These are phyloP conservation scores for Gambusia holbrooki DNA, from an alignment of 2,113 vertebrate species.

Conservation along the genomic window DNA sequence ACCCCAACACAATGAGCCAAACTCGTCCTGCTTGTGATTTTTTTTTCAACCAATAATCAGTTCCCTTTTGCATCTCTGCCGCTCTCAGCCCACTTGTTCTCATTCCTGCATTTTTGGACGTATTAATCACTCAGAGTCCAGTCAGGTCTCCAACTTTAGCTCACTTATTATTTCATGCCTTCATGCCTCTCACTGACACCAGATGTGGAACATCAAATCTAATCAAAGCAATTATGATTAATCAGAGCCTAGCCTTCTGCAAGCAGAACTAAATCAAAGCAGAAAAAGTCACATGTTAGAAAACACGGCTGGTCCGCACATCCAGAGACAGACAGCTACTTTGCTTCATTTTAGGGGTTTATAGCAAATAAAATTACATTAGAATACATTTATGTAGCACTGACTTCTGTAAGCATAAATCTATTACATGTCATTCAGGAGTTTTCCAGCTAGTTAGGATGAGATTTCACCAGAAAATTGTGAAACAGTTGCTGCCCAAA, in stretches of 20 bases:
- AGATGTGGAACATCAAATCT: conserved; percentile 6
- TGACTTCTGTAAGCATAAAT: not conserved
- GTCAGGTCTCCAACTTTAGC: conserved; percentile 23
- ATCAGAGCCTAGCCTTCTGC: not conserved
- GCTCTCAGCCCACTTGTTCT: not conserved
- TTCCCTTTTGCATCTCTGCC: not conserved
- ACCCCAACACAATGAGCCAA: conserved; percentile 1
- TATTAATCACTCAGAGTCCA: conserved; percentile 23
- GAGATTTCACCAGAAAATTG: too few relatives aligned
- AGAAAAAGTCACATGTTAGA: too few relatives aligned
- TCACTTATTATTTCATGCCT: conserved; percentile 20
- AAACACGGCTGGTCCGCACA: too few relatives aligned
- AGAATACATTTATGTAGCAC: not conserved
- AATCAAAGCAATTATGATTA: conserved; percentile 19
- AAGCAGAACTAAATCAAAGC: too few relatives aligned
- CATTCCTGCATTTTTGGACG: conserved; percentile 14
- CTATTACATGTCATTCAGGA: not conserved
- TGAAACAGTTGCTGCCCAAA: too few relatives aligned
- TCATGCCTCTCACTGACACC: conserved; percentile 7
- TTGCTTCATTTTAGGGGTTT: not conserved
- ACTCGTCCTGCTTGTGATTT: conserved; percentile 11
- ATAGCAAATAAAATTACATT: not conserved
- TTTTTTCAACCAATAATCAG: conserved; percentile 1
- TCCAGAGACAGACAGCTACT: not conserved
- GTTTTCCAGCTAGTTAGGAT: not conserved